Evolutionary conservation across 2,113 vertebrate genomes (phyloP).

Genomic region (Grammomys surdaster): DNA sequence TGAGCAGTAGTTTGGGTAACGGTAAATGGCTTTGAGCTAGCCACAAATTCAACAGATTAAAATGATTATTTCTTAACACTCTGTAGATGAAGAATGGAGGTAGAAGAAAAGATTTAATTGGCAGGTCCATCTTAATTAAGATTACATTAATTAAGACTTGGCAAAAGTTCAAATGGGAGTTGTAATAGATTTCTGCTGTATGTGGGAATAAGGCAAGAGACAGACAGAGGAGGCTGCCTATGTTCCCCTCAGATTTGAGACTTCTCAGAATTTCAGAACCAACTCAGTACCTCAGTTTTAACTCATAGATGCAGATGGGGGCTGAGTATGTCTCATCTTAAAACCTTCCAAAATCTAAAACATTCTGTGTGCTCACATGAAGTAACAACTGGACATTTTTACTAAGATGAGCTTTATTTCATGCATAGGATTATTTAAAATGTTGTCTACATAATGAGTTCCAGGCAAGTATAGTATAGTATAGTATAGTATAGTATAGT

Average conservation of each 20-base stretch:
- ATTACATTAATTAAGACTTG: background rate
- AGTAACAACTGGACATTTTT: background rate
- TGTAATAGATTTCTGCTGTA: background rate
- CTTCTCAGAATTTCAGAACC: background rate
- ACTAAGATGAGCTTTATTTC: background rate
- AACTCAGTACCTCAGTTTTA: background rate
- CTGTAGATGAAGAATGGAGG: background rate
- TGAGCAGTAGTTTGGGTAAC: background rate
- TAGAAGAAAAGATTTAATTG: background rate
- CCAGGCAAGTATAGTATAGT: background rate
- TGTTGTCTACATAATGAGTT: background rate
- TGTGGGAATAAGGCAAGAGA: background rate
- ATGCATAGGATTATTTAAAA: background rate
- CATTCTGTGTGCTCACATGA: background rate
- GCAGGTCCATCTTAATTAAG: background rate
- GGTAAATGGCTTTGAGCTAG: background rate
- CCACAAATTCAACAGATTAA: conserved; percentile 12
- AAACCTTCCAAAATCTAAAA: background rate
- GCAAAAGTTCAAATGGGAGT: background rate
- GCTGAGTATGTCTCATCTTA: background rate
- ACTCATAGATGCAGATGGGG: background rate
- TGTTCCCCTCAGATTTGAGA: background rate
- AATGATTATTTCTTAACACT: background rate
- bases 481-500: no score
- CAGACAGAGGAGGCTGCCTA: background rate